A percentile compares a stretch with the other conserved stretches of the same genome.
Conservation (phyloP, 1,140 invertebrate species). For the Euwallacea similis region DNA sequence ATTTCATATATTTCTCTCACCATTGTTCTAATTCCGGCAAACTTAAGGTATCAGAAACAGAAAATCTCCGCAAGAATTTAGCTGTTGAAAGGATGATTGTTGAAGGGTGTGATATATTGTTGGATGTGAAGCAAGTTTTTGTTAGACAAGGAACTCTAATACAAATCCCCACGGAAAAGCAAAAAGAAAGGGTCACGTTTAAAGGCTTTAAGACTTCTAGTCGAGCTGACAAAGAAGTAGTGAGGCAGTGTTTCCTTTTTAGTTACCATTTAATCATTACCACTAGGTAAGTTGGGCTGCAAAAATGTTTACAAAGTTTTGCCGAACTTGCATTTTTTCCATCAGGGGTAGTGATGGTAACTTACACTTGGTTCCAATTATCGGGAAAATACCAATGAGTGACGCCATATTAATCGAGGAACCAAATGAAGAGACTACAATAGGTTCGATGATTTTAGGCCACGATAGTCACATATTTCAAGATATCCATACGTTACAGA, state of each 20-base stretch:
- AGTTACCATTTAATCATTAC: slow-evolving; percentile 83
- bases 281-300: slow-evolving; percentile 58
- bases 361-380: slow-evolving; percentile 79
- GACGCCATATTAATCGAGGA: slow-evolving; percentile 85
- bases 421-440: slow-evolving; percentile 59
- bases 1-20: not conserved
- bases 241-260: slow-evolving; percentile 82
- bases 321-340: not conserved
- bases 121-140: slow-evolving; percentile 93
- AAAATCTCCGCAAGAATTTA: slow-evolving; percentile 90
- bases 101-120: slow-evolving; percentile 90
- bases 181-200: slow-evolving; percentile 61
- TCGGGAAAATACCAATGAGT: slow-evolving; percentile 81
- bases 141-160: slow-evolving; percentile 77
- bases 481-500: slow-evolving; percentile 51
- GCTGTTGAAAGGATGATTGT: slow-evolving; percentile 94
- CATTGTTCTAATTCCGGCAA: not conserved
- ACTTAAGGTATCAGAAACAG: slow-evolving; percentile 87
- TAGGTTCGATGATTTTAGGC: slow-evolving; percentile 2
- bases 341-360: slow-evolving; percentile 62
- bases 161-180: slow-evolving; percentile 68
- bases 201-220: slow-evolving; percentile 61
- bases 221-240: slow-evolving; percentile 67
- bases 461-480: not conserved
- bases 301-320: not conserved